Evolutionary conservation across 2,113 vertebrate genomes (phyloP).

Genomic region (Atherinomorus stipes): DNA sequence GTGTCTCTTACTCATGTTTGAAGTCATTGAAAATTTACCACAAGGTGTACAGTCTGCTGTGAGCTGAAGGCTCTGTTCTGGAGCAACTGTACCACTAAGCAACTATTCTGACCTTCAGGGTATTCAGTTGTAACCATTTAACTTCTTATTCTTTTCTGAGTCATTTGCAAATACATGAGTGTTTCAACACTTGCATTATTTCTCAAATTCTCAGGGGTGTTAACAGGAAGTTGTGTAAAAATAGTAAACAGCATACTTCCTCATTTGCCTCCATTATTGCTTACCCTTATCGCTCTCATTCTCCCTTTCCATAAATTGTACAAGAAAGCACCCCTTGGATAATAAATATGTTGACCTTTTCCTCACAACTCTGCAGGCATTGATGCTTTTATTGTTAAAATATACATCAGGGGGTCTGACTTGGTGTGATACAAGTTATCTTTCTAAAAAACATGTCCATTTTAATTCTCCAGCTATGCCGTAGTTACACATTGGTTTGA

Average conservation of each 20-base stretch:
- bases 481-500: no score
- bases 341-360: slow-evolving; percentile 45
- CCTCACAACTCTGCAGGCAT: not conserved
- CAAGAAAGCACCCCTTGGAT: slow-evolving; percentile 37
- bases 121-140: not conserved
- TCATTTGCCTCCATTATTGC: slow-evolving; percentile 58
- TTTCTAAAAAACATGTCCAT: no score
- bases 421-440: no score
- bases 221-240: slow-evolving; percentile 77
- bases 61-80: not conserved
- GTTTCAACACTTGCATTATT: slow-evolving; percentile 50
- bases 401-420: not conserved
- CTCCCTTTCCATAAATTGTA: slow-evolving; percentile 68
- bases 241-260: slow-evolving; percentile 66
- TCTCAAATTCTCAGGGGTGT: slow-evolving; percentile 58
- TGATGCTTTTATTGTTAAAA: slow-evolving; percentile 17
- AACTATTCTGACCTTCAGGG: not conserved
- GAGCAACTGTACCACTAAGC: no score
- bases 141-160: slow-evolving; percentile 15
- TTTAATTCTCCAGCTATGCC: no score
- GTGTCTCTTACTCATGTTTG: slow-evolving; percentile 3
- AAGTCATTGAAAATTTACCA: not conserved
- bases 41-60: not conserved
- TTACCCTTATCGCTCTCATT: slow-evolving; percentile 51
- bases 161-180: slow-evolving; percentile 1